Evolutionary conservation across 2,888 invertebrate genomes (phyloP), one percentile per base, ranked within the genome.

Genomic region (Caenorhabditis doughertyi): DNA sequence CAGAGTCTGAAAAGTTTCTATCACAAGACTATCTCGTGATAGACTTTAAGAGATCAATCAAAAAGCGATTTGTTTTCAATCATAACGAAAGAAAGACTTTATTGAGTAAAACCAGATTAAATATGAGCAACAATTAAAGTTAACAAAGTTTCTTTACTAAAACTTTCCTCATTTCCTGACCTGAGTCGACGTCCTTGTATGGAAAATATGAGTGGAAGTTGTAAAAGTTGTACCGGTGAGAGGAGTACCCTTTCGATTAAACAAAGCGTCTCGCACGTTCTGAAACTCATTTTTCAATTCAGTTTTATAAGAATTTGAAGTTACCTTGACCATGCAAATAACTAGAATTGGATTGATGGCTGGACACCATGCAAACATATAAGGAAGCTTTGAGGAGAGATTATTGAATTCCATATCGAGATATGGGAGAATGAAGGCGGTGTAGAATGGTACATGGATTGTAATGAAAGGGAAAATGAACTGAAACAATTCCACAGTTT

Each of bases 351-450:
- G 74, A 44, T 83, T 74, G 51, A 83, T 79, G 0, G 79, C 68
- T 8, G 83, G 83, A 47, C 79, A 76, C 83, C 83, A 83, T 16
- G 73, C 68, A 56, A 79, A 83, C n/a, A 83, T n/a, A 29, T 39
- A 76, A 1, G 68, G 79, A 1, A 76, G 18, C n/a, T 56, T 60
- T 42, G 60, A 60, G 16, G 42, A 27, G 29, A 64, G 16, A 58
- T 39, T n/a, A 72, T 60, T 42, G 44, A 21, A 49, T n/a, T 49
- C 55, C 7, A 76, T 9, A 8, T 56, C 70, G 13, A 79, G 32
- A 39, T 64, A 71, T 16, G 83, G 83, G 9, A 71, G 35, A 16
- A 76, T 64, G 49, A 74, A 58, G n/a, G 47, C 56, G n/a, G 64
- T 62, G 71, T 79, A 83, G 65, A 79, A 83, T 1, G 83, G 83